These are phyloP conservation scores for Bombylius major DNA, from an alignment of 2,888 invertebrate species.

Conservation along the genomic window DNA sequence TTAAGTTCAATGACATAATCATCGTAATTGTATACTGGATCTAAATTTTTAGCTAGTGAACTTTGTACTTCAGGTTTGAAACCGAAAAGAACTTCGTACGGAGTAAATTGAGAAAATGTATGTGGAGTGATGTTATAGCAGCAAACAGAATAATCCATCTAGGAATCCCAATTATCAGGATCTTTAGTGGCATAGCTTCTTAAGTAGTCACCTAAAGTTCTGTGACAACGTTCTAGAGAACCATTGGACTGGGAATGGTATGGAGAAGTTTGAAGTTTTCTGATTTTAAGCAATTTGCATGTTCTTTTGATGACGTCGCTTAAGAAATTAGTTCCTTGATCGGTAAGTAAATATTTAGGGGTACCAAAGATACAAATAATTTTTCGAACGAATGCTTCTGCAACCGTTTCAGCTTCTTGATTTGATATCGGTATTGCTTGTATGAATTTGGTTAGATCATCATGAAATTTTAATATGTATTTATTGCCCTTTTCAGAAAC, in stretches of 20 bases:
- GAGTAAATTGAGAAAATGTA: background rate
- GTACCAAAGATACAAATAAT: background rate
- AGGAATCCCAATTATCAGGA: background rate
- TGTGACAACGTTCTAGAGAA: background rate
- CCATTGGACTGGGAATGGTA: background rate
- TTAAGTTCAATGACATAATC: too few species aligned
- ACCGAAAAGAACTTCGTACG: background rate
- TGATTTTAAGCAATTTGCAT: background rate
- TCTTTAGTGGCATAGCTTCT: background rate
- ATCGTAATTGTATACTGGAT: too few species aligned
- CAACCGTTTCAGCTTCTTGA: conserved; percentile 24
- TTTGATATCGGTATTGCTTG: conserved; percentile 19
- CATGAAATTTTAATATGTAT: conserved; percentile 19
- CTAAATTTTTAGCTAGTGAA: too few species aligned
- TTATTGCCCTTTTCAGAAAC: conserved; percentile 15
- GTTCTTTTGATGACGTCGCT: background rate
- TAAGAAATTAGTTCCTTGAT: background rate
- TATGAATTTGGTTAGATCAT: conserved; percentile 20
- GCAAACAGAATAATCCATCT: background rate
- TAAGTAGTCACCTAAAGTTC: background rate
- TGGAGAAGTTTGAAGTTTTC: background rate
- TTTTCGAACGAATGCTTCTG: conserved; percentile 11
- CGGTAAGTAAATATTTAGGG: background rate
- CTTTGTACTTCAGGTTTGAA: background rate
- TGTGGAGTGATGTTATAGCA: background rate